Percentiles rank a stretch among this genome's conserved stretches.
These are phyloP conservation scores for Chaetodon auriga DNA, from an alignment of 2,113 vertebrate genomes.

Conservation along the genomic window DNA sequence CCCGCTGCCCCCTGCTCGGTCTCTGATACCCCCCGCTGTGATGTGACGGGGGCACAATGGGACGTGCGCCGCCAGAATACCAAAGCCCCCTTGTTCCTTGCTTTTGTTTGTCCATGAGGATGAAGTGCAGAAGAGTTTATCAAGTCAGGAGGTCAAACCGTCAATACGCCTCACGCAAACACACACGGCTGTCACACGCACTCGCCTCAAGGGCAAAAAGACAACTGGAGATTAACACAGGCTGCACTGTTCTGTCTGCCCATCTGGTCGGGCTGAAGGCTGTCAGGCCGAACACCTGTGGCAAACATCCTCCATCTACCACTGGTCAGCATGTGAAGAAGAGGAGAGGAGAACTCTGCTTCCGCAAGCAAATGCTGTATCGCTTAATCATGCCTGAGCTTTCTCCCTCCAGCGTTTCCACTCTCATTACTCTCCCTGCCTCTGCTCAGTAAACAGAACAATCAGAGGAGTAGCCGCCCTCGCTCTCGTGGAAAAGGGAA, in stretches of 20 bases:
- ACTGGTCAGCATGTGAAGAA: slow-evolving; percentile 6
- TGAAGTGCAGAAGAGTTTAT: slow-evolving; percentile 70
- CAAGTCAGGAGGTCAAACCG: slow-evolving; percentile 68
- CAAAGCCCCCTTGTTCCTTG: slow-evolving; percentile 13
- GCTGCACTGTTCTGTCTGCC: slow-evolving; percentile 39
- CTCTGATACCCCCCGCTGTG: slow-evolving; percentile 10
- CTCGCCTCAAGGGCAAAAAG: slow-evolving; percentile 30
- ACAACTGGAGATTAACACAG: slow-evolving; percentile 38
- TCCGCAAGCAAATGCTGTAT: slow-evolving; percentile 4
- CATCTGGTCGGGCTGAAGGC: slow-evolving; percentile 44
- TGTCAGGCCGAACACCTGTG: slow-evolving; percentile 55
- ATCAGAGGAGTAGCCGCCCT: slow-evolving; percentile 34
- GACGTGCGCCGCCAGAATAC: slow-evolving; percentile 45
- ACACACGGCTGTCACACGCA: slow-evolving; percentile 43
- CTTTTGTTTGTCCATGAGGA: slow-evolving; percentile 62
- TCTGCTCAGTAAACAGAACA: slow-evolving; percentile 53
- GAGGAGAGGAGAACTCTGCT: slow-evolving; percentile 1
- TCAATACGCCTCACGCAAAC: slow-evolving; percentile 59
- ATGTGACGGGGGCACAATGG: slow-evolving; percentile 62
- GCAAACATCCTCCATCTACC: slow-evolving; percentile 45
- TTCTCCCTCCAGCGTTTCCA: slow-evolving; percentile 7
- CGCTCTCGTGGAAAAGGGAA: slow-evolving; percentile 24
- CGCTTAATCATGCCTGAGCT: neutral
- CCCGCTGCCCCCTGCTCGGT: neutral
- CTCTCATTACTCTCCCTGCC: slow-evolving; percentile 42